phyloP scores from a whole-genome alignment of 1,140 invertebrate species.

The Ephestia elutella region DNA sequence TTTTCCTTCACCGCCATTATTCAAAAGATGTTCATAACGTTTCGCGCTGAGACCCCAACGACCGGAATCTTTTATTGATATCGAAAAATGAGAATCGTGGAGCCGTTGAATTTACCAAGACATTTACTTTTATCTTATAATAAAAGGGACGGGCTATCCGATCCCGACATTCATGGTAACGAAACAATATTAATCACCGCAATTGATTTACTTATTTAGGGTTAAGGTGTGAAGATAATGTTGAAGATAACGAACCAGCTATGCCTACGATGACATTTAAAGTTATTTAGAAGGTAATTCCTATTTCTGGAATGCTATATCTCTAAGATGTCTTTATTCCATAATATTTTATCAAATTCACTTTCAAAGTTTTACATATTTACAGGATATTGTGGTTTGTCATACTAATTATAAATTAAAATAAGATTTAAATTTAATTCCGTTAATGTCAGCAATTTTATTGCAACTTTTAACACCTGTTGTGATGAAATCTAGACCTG shows the following conservation, averaged over 20 bases:
- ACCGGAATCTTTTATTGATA: slow-evolving; percentile 65
- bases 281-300: neutral
- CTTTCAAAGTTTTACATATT: neutral
- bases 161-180: slow-evolving; percentile 31
- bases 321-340: neutral
- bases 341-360: neutral
- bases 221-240: slow-evolving; percentile 20
- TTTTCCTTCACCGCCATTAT: slow-evolving; percentile 63
- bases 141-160: slow-evolving; percentile 28
- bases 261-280: neutral
- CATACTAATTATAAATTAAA: too few species aligned
- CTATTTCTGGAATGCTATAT: neutral
- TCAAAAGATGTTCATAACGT: slow-evolving; percentile 66
- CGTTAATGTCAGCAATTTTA: neutral
- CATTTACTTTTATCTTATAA: slow-evolving; percentile 41
- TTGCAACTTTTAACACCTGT: neutral
- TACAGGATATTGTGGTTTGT: neutral
- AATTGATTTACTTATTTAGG: slow-evolving; percentile 30
- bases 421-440: too few species aligned
- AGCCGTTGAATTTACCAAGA: slow-evolving; percentile 45
- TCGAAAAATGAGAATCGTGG: slow-evolving; percentile 62
- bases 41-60: slow-evolving; percentile 55
- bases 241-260: slow-evolving; percentile 6
- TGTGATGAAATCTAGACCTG: neutral
- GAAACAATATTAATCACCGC: slow-evolving; percentile 35